Evolutionary conservation across 2,797 vertebrate genomes (phyloP).

Genomic region (Monodelphis domestica): DNA sequence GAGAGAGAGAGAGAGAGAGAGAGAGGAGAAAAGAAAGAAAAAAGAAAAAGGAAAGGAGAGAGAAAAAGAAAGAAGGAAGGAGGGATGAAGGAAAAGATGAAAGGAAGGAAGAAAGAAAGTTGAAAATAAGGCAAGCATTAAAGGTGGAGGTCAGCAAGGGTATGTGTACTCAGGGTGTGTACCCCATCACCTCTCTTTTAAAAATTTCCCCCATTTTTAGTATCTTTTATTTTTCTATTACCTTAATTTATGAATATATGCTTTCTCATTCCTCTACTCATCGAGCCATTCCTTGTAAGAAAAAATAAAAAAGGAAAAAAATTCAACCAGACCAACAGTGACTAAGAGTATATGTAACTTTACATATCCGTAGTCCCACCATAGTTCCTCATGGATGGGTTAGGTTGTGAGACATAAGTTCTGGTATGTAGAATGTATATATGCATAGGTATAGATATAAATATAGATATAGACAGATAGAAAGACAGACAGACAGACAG

Average conservation of each 20-base stretch:
- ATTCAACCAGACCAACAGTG: background rate
- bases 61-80: background rate
- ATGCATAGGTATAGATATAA: too few species aligned
- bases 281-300: background rate
- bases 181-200: background rate
- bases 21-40: conserved; percentile 37
- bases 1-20: too few species aligned
- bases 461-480: too few species aligned
- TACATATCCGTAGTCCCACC: background rate
- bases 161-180: background rate
- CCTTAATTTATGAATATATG: background rate
- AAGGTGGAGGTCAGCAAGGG: background rate
- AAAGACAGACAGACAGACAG: too few species aligned
- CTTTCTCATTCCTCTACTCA: background rate
- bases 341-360: background rate
- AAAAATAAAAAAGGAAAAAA: background rate
- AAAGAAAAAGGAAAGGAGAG: background rate
- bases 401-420: background rate
- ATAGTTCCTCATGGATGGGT: background rate
- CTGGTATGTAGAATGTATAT: too few species aligned
- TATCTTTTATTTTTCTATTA: background rate
- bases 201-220: background rate
- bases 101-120: background rate
- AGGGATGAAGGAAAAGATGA: too few species aligned
- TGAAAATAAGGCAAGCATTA: background rate